Base-by-base conservation (phyloP, 2,888 invertebrate species). In the Acrobasis repandana region DNA sequence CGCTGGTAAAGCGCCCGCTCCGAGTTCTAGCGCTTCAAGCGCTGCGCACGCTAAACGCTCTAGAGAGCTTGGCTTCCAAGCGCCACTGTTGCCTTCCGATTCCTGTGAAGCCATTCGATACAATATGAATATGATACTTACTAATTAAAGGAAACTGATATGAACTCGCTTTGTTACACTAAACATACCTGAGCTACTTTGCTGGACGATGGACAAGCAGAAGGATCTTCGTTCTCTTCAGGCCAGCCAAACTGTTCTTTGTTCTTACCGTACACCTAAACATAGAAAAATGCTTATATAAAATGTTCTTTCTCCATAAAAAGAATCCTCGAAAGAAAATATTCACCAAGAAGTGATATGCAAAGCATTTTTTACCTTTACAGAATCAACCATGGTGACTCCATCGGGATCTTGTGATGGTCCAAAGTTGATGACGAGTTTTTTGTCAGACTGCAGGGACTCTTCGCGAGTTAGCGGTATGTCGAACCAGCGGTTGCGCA, bases 201-300 rank as follows among this genome's bases (percentile, higher is more conserved):
- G 69, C 88, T 91, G 0, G 90, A 83, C 0, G 92, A 90, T 0
- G 90, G 82, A 59, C 91, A 92, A 14, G 90, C 81, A 1, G 90
- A 88, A 2, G 92, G 87, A 61, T 98, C 98, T 75, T 98, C 98
- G 9, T 94, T 95, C 76, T 99, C 98, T 81, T 99, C 98, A 0
- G 98, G 98, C 99, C 98, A 99, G 49, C 98, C 98, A 78, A 99
- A 98, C 0, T 96, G 94, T 80, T 98, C 98, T 85, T 99, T 99
- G 1, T 97, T 97, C 88, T 98, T 98, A 1, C 98, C 98, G 81
- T 98, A 98, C 1, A 93, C 75, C 95, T 95, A 71, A 34, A 80
- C 73, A 60, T 60, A 1, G 28, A 14, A 60, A 49, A 46, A 51
- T 16, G 14, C 47, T 16, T 43, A 11, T 14, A n/a, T 10, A 38